These are phyloP conservation scores for Drosophila austrosaltans DNA, from an alignment of 2,888 invertebrate genomes.

Conservation along the genomic window DNA sequence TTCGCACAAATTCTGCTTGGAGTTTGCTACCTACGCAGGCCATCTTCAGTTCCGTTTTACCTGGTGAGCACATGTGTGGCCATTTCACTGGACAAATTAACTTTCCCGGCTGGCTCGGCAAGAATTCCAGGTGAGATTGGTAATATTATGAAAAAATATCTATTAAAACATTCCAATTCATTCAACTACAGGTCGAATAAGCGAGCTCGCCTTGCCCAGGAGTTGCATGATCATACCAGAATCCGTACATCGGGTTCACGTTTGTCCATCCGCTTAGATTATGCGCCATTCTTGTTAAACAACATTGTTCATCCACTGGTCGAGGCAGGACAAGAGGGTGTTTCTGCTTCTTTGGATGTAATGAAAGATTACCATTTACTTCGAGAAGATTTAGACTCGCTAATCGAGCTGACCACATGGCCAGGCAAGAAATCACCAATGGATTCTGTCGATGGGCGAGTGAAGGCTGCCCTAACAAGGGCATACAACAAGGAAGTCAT, in stretches of 20 bases:
- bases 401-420: slow-evolving; percentile 94
- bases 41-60: slow-evolving; percentile 94
- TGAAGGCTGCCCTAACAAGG: slow-evolving; percentile 96
- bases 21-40: slow-evolving; percentile 93
- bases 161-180: background rate
- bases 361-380: slow-evolving; percentile 93
- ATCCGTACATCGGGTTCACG: slow-evolving; percentile 92
- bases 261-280: slow-evolving; percentile 93
- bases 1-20: slow-evolving; percentile 93
- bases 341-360: slow-evolving; percentile 88
- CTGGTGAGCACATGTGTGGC: slow-evolving; percentile 93
- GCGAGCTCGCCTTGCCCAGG: slow-evolving; percentile 91
- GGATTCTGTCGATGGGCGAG: slow-evolving; percentile 90
- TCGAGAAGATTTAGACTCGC: slow-evolving; percentile 95
- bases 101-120: slow-evolving; percentile 98
- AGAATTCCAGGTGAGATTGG: slow-evolving; percentile 88
- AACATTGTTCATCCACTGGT: slow-evolving; percentile 91
- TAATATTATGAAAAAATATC: background rate
- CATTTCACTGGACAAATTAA: slow-evolving; percentile 90
- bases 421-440: slow-evolving; percentile 90
- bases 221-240: slow-evolving; percentile 93
- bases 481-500: slow-evolving; percentile 94
- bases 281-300: slow-evolving; percentile 90
- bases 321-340: slow-evolving; percentile 88
- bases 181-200: slow-evolving; percentile 86